Conservation (phyloP, 2,113 vertebrate species). For the Mormyrus lacerda region DNA sequence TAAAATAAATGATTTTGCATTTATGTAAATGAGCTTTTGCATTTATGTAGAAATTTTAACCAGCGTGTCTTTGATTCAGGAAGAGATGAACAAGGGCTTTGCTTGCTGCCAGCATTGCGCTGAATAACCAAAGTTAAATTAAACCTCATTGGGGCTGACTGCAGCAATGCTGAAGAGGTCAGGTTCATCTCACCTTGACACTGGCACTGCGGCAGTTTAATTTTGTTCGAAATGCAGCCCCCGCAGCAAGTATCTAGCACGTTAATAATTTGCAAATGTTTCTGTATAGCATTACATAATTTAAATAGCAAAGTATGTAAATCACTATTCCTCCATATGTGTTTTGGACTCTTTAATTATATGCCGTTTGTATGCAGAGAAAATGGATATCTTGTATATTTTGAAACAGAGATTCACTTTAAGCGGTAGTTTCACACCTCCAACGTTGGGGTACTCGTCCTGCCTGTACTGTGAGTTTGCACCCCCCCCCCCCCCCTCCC, state of each 20-base stretch:
- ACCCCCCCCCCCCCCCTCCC: background rate
- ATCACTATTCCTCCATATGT: background rate
- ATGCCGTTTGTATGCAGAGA: background rate
- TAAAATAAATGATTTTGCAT: background rate
- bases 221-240: background rate
- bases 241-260: background rate
- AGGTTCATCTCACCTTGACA: background rate
- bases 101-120: background rate
- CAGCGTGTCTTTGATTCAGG: background rate
- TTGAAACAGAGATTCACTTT: background rate
- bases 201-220: background rate
- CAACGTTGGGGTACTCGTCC: background rate
- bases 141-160: background rate
- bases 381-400: background rate
- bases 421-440: background rate
- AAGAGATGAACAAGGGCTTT: background rate
- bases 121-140: slow-evolving; percentile 7
- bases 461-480: background rate
- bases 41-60: background rate
- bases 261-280: background rate
- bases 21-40: background rate
- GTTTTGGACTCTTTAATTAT: background rate
- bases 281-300: background rate
- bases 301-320: background rate
- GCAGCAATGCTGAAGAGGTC: background rate